Percentiles rank a stretch among this genome's conserved stretches.
Conservation (phyloP, 2,113 vertebrate genomes). For the Nothobranchius kuhntae region DNA sequence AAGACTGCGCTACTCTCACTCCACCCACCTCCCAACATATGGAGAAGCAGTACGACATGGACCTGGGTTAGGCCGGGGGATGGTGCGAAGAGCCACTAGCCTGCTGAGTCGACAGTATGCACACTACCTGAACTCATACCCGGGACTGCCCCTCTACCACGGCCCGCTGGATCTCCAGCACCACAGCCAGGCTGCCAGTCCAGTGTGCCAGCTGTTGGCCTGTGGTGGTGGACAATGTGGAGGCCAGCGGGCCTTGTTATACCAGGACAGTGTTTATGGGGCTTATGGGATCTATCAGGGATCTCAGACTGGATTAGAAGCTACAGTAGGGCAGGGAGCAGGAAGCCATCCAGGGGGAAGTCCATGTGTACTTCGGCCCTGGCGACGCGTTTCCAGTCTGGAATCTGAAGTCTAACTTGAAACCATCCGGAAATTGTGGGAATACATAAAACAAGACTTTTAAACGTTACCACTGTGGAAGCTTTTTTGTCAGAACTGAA, state of each 20-base stretch:
- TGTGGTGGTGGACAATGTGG: conserved; percentile 65
- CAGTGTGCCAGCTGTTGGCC: conserved; percentile 71
- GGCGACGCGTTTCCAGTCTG: conserved; percentile 89
- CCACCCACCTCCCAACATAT: conserved; percentile 82
- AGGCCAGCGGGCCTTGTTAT: conserved; percentile 67
- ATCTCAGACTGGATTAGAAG: conserved; percentile 64
- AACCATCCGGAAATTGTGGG: conserved; percentile 24
- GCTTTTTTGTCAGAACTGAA: conserved; percentile 38
- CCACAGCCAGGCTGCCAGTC: conserved; percentile 69
- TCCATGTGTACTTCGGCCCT: conserved; percentile 79
- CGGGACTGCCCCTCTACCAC: conserved; percentile 80
- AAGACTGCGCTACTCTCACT: conserved; percentile 74
- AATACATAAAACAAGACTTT: not conserved
- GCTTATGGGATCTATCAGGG: conserved; percentile 75
- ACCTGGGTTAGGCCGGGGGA: conserved; percentile 55
- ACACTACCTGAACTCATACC: conserved; percentile 81
- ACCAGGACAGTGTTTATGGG: conserved; percentile 79
- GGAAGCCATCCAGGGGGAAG: conserved; percentile 66
- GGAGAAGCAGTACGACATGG: conserved; percentile 83
- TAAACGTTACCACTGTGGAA: conserved; percentile 39
- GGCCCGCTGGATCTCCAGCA: conserved; percentile 73
- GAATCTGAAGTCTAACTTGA: conserved; percentile 88
- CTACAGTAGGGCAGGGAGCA: conserved; percentile 60
- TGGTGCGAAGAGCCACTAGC: conserved; percentile 72
- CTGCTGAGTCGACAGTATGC: conserved; percentile 77